Evolutionary conservation across 2,797 vertebrate species (phyloP), one percentile per base, ranked within the genome.

Genomic region (Pantherophis vulpinus): DNA sequence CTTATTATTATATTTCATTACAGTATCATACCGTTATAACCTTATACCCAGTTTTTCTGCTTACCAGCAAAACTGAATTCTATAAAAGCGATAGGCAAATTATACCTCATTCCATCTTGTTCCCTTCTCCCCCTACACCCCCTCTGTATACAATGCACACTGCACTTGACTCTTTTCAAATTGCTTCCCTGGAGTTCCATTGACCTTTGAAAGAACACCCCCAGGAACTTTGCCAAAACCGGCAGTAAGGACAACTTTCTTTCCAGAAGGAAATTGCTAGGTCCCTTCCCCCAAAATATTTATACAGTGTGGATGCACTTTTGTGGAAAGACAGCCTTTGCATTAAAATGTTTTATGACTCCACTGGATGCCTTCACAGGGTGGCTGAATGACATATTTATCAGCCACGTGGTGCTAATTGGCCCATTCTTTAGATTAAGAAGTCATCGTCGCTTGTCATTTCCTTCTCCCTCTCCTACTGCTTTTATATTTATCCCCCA

Each of bases 341-440:
- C 89, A 86, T 96, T 95, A 95, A 96, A 95, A 96, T 95, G 93
- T 86, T 96, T 97, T 96, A 97, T 96, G 95, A 94, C 87, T 86
- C 92, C 61, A 89, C 86, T 95, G 93, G 90, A 92, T 32, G 93
- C 90, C 42, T 47, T 66, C 92, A 91, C n/a, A 56, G 63, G 61
- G 87, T 86, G 70, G 16, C 23, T 42, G 16, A 86, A 32, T 37
- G 55, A 93, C 93, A 94, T 89, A 94, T 93, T 89, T 87, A 55
- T 37, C 88, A 42, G 51, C 55, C 60, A 92, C 94, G 89, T 93
- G 91, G 90, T 94, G 54, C 90, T 96, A 95, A 95, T 91, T 89
- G 92, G 93, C 42, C 9, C 66, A 37, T 96, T 58, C 66, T 94
- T 95, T 83, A 89, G 20, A 95, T 83, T 87, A 91, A 66, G 88